Base-by-base conservation (phyloP, 2,113 vertebrate species). In the Lonchura striata region DNA sequence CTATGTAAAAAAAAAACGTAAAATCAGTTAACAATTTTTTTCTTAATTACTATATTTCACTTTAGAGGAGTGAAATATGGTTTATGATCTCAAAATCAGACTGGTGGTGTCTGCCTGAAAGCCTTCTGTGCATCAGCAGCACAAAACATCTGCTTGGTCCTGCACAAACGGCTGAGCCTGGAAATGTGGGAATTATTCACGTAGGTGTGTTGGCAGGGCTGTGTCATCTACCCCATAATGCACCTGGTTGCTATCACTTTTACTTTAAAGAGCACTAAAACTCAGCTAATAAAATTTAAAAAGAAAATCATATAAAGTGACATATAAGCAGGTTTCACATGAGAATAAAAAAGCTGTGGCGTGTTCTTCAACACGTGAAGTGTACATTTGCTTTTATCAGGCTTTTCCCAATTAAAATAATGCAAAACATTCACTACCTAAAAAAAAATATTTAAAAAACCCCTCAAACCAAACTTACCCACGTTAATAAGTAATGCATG, bases 221-320 rank as follows among this genome's bases (percentile, higher is more conserved):
- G 35, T 74, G 59, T 79, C 50, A 69, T 81, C 60, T n/a, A 69
- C 25, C 88, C 75, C 68, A 47, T 22, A 74, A 91, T 52, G 37
- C 79, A 95, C 88, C 88, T 95, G 93, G 79, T 80, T 94, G 82
- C 84, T 84, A 94, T 96, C 78, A 76, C 60, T 90, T 95, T 88
- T 91, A 81, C 57, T 95, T 92, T 90, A 92, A 96, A 94, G n/a
- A 87, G 24, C 76, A n/a, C 79, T 96, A 90, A 91, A 97, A 59
- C 46, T 54, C 89, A 90, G 69, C 84, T 87, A 92, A 92, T 91
- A 90, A 88, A 92, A 86, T 95, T 82, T 57, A 30, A 87, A 95
- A 93, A 95, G 77, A 96, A 92, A 93, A 72, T 89, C 71, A 79
- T 52, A 89, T 82, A 37, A 91, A 88, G 57, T 86, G 95, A 92